Evolutionary conservation across 2,113 vertebrate genomes (phyloP).

Genomic region (Myotis davidii): DNA sequence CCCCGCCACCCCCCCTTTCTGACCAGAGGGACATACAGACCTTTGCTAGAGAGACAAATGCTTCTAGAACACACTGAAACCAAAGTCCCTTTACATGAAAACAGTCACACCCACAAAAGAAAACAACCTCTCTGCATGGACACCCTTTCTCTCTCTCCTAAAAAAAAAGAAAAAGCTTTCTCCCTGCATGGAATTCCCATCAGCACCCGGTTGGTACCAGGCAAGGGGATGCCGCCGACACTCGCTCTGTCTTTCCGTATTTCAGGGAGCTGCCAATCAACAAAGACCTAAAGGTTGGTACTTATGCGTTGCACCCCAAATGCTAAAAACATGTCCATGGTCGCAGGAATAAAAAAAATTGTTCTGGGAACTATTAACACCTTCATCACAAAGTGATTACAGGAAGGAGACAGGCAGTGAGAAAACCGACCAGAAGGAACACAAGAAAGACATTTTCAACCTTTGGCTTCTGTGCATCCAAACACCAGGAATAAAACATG

Average conservation of each 20-base stretch:
- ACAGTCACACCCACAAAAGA: conserved; percentile 41
- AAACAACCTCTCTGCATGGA: background rate
- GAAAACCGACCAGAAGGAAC: conserved; percentile 69
- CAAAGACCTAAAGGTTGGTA: background rate
- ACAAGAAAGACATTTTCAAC: conserved; percentile 62
- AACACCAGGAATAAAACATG: conserved; percentile 60
- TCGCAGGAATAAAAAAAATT: background rate
- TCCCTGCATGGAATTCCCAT: background rate
- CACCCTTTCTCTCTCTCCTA: background rate
- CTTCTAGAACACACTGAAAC: conserved; percentile 54
- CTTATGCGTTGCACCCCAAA: background rate
- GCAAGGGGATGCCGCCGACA: background rate
- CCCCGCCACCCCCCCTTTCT: background rate
- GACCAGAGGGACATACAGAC: background rate
- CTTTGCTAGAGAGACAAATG: background rate
- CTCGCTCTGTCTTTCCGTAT: background rate
- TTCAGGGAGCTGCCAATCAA: background rate
- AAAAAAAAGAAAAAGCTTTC: background rate
- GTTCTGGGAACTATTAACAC: background rate
- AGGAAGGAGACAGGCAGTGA: background rate
- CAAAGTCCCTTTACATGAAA: background rate
- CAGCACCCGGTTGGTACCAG: background rate
- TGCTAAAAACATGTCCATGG: background rate
- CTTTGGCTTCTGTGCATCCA: conserved; percentile 63
- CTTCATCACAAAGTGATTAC: background rate